These are phyloP conservation scores for Pachliopta kotzebuea DNA, from an alignment of 2,888 invertebrate genomes.

Conservation along the genomic window DNA sequence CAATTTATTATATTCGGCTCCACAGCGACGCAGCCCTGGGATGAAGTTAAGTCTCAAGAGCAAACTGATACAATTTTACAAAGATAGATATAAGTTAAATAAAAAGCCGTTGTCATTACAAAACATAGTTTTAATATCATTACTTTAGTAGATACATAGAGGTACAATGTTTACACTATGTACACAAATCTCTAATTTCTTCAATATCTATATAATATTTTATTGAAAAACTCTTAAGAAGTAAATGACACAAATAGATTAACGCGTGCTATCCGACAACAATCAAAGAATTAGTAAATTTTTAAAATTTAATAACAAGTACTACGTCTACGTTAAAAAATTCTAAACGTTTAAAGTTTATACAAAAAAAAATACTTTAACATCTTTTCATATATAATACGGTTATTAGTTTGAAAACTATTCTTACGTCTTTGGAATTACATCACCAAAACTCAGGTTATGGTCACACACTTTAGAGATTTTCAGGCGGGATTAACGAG, in stretches of 20 bases:
- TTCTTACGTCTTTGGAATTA: constrained; percentile 79
- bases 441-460: constrained; percentile 79
- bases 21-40: constrained; percentile 72
- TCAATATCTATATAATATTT: constrained; percentile 37
- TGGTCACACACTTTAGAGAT: constrained; percentile 67
- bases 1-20: constrained; percentile 83
- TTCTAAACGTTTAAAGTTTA: constrained; percentile 32
- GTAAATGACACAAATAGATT: constrained; percentile 31
- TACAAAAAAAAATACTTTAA: constrained; percentile 27
- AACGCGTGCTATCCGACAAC: constrained; percentile 22
- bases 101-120: constrained; percentile 40
- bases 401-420: constrained; percentile 67
- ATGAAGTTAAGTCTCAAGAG: constrained; percentile 16
- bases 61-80: constrained; percentile 14
- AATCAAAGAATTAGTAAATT: constrained; percentile 31
- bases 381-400: constrained; percentile 50
- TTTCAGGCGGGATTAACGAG: constrained; percentile 72
- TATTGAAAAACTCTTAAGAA: constrained; percentile 36
- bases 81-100: constrained; percentile 9
- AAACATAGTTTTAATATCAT: constrained; percentile 59
- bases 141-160: constrained; percentile 61
- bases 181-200: constrained; percentile 50
- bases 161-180: constrained; percentile 70
- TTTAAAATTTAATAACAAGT: constrained; percentile 34
- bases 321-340: constrained; percentile 32